Percentiles rank a stretch among this genome's conserved stretches.
Evolutionary conservation across 1,140 invertebrate species (phyloP).

Genomic region (Drosophila pseudoobscura): DNA sequence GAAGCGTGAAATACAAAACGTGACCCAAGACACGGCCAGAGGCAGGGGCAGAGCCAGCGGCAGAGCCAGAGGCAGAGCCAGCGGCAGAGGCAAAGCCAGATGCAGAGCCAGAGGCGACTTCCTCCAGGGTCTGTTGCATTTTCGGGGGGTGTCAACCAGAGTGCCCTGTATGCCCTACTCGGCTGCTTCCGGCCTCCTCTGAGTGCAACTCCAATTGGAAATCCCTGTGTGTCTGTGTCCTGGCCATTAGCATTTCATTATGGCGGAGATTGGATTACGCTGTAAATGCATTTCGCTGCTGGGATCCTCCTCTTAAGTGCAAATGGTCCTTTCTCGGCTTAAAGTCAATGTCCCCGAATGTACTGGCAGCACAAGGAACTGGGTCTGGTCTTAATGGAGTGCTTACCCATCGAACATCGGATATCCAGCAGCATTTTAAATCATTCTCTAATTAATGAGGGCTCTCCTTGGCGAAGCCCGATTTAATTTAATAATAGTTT

Average conservation of each 20-base stretch:
- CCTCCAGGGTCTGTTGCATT: conserved; percentile 44
- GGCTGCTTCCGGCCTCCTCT: conserved; percentile 30
- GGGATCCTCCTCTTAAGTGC: conserved; percentile 14
- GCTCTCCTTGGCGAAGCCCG: too few species aligned
- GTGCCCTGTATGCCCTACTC: conserved; percentile 33
- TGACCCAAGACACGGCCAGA: conserved; percentile 23
- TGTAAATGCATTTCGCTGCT: conserved; percentile 61
- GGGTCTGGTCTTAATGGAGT: too few species aligned
- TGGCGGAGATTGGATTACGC: conserved; percentile 58
- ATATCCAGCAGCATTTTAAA: too few species aligned
- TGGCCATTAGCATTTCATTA: conserved; percentile 64
- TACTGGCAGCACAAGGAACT: too few species aligned
- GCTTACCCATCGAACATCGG: too few species aligned
- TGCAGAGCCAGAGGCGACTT: conserved; percentile 3
- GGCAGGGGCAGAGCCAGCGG: too few species aligned
- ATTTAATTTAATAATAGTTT: too few species aligned
- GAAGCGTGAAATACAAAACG: conserved; percentile 36
- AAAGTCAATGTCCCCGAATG: not conserved
- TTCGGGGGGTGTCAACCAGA: conserved; percentile 28
- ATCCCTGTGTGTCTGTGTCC: conserved; percentile 20
- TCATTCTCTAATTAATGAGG: too few species aligned
- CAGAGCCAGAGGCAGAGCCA: not conserved
- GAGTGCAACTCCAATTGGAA: conserved; percentile 16
- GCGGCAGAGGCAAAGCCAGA: not conserved
- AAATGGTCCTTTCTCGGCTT: conserved; percentile 23